Percentiles rank a stretch among this genome's conserved stretches.
These are phyloP conservation scores for Augochlora pura DNA, from an alignment of 1,140 invertebrate species.

Conservation along the genomic window DNA sequence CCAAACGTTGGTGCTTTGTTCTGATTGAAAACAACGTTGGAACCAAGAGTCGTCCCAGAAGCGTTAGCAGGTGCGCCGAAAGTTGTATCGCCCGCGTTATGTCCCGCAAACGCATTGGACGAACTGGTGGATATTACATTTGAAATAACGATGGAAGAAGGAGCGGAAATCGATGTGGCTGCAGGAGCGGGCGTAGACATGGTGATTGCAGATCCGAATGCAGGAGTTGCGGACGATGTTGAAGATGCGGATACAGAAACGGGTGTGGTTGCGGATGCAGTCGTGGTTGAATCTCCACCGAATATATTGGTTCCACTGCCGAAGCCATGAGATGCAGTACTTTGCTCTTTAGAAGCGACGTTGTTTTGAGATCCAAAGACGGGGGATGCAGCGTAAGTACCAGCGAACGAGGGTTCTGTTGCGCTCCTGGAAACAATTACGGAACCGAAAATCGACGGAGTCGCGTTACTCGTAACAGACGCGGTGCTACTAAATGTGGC, in stretches of 20 bases:
- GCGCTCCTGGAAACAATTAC: conserved; percentile 16
- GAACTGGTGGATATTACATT: not conserved
- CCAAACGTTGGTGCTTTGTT: conserved; percentile 54
- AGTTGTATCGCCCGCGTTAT: conserved; percentile 35
- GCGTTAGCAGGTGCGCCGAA: conserved; percentile 43
- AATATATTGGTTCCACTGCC: conserved; percentile 26
- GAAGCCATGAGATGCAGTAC: conserved; percentile 34
- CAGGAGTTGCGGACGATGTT: too few species aligned
- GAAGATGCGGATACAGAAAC: not conserved
- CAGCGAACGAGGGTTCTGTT: conserved; percentile 36
- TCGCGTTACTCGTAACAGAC: not conserved
- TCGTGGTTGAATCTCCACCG: not conserved
- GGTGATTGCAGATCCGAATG: too few species aligned
- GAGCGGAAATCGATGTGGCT: too few species aligned
- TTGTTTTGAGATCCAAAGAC: conserved; percentile 42
- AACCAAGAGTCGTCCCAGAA: not conserved
- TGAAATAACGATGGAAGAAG: too few species aligned
- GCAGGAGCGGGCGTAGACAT: too few species aligned
- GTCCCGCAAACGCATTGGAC: conserved; percentile 35
- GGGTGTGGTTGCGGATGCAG: not conserved
- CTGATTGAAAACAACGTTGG: not conserved
- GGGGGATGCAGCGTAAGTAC: conserved; percentile 5
- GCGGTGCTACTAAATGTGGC: conserved; percentile 35
- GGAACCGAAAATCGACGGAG: conserved; percentile 37
- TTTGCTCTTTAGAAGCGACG: not conserved